Percentiles rank a stretch among this genome's conserved stretches.
Conservation (phyloP, 2,797 vertebrate species). For the Sitta carolinensis region DNA sequence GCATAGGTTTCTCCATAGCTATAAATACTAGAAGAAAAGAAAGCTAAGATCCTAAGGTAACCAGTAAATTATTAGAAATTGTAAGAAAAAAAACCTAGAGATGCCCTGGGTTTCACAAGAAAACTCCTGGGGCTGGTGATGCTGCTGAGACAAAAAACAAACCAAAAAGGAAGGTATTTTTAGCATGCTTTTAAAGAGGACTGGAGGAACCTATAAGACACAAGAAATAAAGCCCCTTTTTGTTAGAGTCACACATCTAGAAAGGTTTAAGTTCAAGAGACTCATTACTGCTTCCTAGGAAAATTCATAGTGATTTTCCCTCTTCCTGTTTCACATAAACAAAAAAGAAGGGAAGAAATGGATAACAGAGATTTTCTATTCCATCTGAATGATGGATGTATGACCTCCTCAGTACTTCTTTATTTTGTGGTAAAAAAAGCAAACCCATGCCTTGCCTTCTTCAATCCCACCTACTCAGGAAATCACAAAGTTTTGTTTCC, state of each 20-base stretch:
- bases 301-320: not conserved
- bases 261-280: not conserved
- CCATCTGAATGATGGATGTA: not conserved
- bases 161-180: not conserved
- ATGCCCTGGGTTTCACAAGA: not conserved
- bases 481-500: conserved; percentile 31
- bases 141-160: not conserved
- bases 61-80: not conserved
- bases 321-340: not conserved
- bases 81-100: not conserved
- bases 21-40: not conserved
- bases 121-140: not conserved
- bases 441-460: not conserved
- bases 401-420: not conserved
- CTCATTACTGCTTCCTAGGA: not conserved
- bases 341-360: not conserved
- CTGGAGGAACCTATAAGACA: not conserved
- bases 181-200: not conserved
- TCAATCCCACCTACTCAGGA: conserved; percentile 39
- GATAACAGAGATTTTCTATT: conserved; percentile 1
- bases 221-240: not conserved
- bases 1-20: not conserved
- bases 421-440: not conserved
- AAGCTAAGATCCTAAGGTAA: not conserved
- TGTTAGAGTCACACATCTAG: not conserved